phyloP scores from a whole-genome alignment of 2,888 invertebrate species.

The Cephalotes varians region DNA sequence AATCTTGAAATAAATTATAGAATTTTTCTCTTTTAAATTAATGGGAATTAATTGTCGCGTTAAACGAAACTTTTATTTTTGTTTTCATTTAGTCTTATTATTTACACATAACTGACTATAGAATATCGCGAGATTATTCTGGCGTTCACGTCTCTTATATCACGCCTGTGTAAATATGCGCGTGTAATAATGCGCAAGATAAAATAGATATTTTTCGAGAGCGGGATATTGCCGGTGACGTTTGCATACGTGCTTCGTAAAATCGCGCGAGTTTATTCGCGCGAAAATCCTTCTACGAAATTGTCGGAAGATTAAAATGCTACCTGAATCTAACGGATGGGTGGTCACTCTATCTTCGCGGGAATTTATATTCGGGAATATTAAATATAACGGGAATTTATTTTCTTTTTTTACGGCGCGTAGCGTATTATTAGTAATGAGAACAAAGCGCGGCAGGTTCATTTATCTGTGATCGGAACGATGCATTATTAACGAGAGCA shows the following conservation, averaged over 20 bases:
- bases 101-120: conserved; percentile 7
- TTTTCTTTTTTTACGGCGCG: not conserved
- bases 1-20: not conserved
- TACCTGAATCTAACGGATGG: conserved; percentile 26
- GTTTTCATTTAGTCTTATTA: not conserved
- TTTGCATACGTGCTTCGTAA: conserved; percentile 32
- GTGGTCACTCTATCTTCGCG: not conserved
- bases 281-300: not conserved
- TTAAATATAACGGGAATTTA: no score
- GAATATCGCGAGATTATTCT: conserved; percentile 8
- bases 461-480: conserved; percentile 54
- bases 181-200: conserved; percentile 9
- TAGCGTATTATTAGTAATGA: conserved; percentile 35
- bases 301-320: conserved; percentile 23
- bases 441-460: conserved; percentile 39
- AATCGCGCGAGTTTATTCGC: conserved; percentile 27
- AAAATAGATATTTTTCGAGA: conserved; percentile 34
- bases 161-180: not conserved
- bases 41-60: not conserved
- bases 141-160: conserved; percentile 4
- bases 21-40: not conserved
- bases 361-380: not conserved
- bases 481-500: conserved; percentile 64
- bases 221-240: conserved; percentile 32
- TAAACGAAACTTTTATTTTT: not conserved